These are phyloP conservation scores for Siniperca scherzeri DNA, from an alignment of 2,797 vertebrate species.

Conservation along the genomic window DNA sequence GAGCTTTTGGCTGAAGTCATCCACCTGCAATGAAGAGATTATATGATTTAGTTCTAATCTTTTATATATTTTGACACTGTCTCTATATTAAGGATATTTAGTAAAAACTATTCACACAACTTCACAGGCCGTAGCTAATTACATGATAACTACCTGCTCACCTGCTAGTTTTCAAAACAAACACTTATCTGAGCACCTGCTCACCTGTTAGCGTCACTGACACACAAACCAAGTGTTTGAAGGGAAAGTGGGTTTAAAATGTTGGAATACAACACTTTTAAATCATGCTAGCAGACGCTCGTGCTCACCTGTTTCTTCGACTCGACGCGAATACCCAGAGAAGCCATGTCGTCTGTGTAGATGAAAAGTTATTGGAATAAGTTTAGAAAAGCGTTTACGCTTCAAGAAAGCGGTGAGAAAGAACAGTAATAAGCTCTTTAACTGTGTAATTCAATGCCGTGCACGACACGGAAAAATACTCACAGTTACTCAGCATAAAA, in stretches of 20 bases:
- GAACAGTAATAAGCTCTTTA: not conserved
- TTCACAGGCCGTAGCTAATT: not conserved
- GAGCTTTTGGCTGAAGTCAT: constrained; percentile 83
- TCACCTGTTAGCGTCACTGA: not conserved
- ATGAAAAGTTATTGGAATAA: not conserved
- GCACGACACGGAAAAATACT: constrained; percentile 22
- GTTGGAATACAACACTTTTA: not conserved
- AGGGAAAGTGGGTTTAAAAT: rapidly evolving
- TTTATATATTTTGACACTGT: not conserved
- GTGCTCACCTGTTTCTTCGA: constrained; percentile 84
- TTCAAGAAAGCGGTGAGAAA: not conserved
- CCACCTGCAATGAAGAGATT: constrained; percentile 76
- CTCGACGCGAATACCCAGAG: constrained; percentile 75
- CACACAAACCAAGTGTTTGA: too few species aligned
- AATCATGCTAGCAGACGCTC: constrained; percentile 13
- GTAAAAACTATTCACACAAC: too few species aligned
- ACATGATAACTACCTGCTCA: not conserved
- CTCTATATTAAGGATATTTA: not conserved
- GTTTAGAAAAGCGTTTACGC: not conserved
- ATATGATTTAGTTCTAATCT: not conserved
- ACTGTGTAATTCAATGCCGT: constrained; percentile 38
- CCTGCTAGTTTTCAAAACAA: not conserved
- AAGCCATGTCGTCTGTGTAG: constrained; percentile 75
- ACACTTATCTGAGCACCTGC: not conserved
- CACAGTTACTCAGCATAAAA: constrained; percentile 79